Percentiles rank a stretch among this genome's conserved stretches.
phyloP scores from a whole-genome alignment of 64 coral and sea anemone genomes.

The Dendronephthya gigantea region DNA sequence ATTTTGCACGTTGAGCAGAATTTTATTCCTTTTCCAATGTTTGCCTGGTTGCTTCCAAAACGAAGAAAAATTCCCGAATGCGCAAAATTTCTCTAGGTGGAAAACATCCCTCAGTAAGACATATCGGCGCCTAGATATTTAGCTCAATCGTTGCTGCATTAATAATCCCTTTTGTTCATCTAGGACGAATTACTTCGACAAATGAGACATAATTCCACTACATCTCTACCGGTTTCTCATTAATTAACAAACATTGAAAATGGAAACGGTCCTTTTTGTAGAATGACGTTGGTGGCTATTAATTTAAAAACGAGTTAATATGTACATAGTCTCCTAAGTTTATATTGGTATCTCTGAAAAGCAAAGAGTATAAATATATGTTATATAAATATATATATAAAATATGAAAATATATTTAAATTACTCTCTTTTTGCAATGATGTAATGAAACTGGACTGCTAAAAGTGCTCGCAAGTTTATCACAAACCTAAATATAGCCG shows the following conservation, averaged over 20 bases:
- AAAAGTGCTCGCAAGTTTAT: too few relatives aligned
- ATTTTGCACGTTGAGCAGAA: too few relatives aligned
- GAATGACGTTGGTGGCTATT: background rate
- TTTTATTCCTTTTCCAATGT: too few relatives aligned
- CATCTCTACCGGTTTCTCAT: background rate
- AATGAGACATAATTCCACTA: background rate
- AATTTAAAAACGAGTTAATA: background rate
- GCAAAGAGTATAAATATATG: constrained; percentile 1
- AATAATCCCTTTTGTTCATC: background rate
- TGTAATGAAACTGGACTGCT: background rate
- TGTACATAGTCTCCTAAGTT: background rate
- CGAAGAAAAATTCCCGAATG: too few relatives aligned
- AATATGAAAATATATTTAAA: background rate
- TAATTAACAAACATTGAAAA: background rate
- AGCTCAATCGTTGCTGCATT: too few relatives aligned
- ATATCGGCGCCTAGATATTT: too few relatives aligned
- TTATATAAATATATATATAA: constrained; percentile 11
- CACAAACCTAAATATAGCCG: too few relatives aligned
- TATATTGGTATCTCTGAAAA: background rate
- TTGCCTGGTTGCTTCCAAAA: too few relatives aligned
- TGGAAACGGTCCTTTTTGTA: background rate
- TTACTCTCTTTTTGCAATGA: background rate
- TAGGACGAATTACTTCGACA: background rate
- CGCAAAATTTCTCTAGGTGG: too few relatives aligned
- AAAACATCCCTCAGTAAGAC: too few relatives aligned